A percentile compares a stretch with the other conserved stretches of the same genome.
Conservation (phyloP, 2,888 invertebrate species). For the Agonopterix alstromeriana region DNA sequence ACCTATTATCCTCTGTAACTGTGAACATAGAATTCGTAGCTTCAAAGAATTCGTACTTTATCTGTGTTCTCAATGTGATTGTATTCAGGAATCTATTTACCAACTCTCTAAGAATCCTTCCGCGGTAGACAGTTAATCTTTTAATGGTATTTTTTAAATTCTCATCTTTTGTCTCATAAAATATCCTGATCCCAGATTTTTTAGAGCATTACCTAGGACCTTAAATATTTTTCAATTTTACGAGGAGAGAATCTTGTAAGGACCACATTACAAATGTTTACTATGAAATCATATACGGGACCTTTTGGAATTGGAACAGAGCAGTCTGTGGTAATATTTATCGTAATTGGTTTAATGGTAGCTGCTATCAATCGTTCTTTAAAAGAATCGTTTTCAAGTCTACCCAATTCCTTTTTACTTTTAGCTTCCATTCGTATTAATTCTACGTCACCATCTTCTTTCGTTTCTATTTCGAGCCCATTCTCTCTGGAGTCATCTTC, state of each 20-base stretch:
- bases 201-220: conserved; percentile 30
- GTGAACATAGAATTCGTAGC: conserved; percentile 39
- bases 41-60: conserved; percentile 30
- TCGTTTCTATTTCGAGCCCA: too few species aligned
- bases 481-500: too few species aligned
- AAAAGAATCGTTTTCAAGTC: too few species aligned
- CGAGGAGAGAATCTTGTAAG: conserved; percentile 24
- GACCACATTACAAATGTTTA: conserved; percentile 36
- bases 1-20: conserved; percentile 23
- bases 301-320: conserved; percentile 23
- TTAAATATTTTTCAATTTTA: conserved; percentile 26
- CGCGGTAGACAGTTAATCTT: conserved; percentile 25
- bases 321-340: not conserved
- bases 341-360: not conserved
- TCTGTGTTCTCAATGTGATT: conserved; percentile 26
- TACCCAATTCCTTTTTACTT: not conserved
- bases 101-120: conserved; percentile 18
- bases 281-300: conserved; percentile 39
- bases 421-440: not conserved
- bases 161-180: conserved; percentile 30
- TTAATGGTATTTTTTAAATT: conserved; percentile 27
- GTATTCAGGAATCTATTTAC: conserved; percentile 25
- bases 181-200: conserved; percentile 23
- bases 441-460: not conserved
- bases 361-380: not conserved